Evolutionary conservation across 2,888 invertebrate genomes (phyloP).

Genomic region (Mimas tiliae): DNA sequence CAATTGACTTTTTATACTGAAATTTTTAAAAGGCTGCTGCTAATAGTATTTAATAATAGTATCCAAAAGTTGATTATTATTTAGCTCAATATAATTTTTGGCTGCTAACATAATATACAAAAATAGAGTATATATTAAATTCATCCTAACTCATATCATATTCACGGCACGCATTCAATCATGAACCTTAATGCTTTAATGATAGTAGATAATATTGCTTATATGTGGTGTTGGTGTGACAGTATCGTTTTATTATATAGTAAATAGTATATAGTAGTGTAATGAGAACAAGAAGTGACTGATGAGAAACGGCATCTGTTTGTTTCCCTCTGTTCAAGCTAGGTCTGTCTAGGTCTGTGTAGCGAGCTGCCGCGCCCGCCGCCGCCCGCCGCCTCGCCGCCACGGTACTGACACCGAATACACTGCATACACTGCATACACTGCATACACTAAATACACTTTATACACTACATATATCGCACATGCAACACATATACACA

Average conservation of each 20-base stretch:
- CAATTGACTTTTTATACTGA: neutral
- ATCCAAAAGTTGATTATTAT: neutral
- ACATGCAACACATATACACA: slow-evolving; percentile 35
- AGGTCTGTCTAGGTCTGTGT: slow-evolving; percentile 85
- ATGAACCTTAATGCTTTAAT: neutral
- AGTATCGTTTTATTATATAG: slow-evolving; percentile 19
- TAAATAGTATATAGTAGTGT: slow-evolving; percentile 43
- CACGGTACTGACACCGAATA: slow-evolving; percentile 73
- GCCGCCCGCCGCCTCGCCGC: slow-evolving; percentile 69
- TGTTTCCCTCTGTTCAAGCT: slow-evolving; percentile 84
- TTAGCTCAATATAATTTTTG: neutral
- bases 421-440: slow-evolving; percentile 45
- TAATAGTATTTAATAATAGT: neutral
- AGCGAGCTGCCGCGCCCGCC: slow-evolving; percentile 77
- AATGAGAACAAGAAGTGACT: slow-evolving; percentile 73
- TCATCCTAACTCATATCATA: neutral
- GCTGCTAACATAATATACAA: neutral
- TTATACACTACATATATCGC: slow-evolving; percentile 34
- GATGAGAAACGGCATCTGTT: slow-evolving; percentile 82
- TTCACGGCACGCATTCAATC: neutral
- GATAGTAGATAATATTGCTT: slow-evolving; percentile 10
- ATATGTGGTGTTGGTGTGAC: slow-evolving; percentile 16
- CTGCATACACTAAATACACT: slow-evolving; percentile 38
- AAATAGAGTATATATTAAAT: neutral
- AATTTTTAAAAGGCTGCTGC: neutral